Evolutionary conservation across 2,113 vertebrate genomes (phyloP), one percentile per base, ranked within the genome.

Genomic region (Lepisosteus osseus): DNA sequence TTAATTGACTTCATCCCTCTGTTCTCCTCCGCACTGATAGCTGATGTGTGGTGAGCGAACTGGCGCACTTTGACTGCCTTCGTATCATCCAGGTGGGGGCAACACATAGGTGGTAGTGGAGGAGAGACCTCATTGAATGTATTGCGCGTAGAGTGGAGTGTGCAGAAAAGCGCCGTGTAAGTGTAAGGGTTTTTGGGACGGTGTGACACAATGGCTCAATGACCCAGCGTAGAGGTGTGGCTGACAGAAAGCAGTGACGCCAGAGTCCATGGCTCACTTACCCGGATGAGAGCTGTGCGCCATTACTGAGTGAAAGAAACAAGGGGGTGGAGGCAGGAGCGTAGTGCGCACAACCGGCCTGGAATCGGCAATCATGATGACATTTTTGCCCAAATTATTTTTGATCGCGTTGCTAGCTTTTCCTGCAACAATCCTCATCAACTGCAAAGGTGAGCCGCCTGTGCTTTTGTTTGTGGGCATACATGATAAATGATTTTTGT

Each of bases 341-440:
- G n/a, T 11, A 40, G 42, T 45, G 43, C 6, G 47, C 42, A n/a
- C 17, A 9, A 4, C n/a, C 2, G 54, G 40, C 12, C 55, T 14
- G 9, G 17, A 11, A 14, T 3, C n/a, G 8, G 76, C 82, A 75
- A 91, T 6, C 14, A 68, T 85, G 87, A 77, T 83, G 80, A 87
- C 57, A 15, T 80, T 84, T 70, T 59, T 90, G 0, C 85, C 84
- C 1, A 89, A 87, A 69, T 72, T 91, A 8, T 71, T 88, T 67
- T 71, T 91, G 65, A 29, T 91, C 0, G 55, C 57, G 40, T 59
- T 91, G 15, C 7, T 91, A 6, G 84, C 79, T 2, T 85, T 89
- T 73, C 89, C 89, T 0, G 85, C 80, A 2, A 74, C 83, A 0
- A 3, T 90, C 3, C 71, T 89, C 1, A 11, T 82, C 2, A 85